A percentile compares a stretch with the other conserved stretches of the same genome.
phyloP scores from a whole-genome alignment of 30 jellyfish, hydroid and myxozoan species.

The Morbakka virulenta region DNA sequence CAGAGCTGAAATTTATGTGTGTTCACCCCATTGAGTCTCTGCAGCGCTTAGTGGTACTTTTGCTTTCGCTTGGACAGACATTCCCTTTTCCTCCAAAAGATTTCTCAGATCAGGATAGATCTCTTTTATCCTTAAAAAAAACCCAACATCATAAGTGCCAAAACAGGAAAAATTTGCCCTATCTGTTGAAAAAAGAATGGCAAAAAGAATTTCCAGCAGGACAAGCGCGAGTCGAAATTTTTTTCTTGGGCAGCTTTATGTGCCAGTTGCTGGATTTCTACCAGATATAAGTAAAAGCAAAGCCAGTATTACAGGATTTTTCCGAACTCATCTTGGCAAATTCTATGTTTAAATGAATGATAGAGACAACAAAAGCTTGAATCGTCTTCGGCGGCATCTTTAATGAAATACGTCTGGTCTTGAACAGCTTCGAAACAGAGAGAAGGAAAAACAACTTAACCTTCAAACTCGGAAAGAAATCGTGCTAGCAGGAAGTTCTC shows the following conservation, averaged over 20 bases:
- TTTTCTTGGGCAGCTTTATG: conserved; percentile 9
- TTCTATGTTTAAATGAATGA: neutral
- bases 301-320: conserved; percentile 13
- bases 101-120: too few species aligned
- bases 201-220: neutral
- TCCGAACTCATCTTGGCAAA: conserved; percentile 13
- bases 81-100: too few species aligned
- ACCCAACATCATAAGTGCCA: neutral
- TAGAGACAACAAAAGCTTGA: neutral
- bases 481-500: conserved; percentile 11
- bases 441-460: neutral
- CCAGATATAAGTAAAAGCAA: neutral
- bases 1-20: conserved; percentile 1
- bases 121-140: too few species aligned
- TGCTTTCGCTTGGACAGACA: too few species aligned
- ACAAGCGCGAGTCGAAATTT: neutral
- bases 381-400: neutral
- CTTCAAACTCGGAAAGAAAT: neutral
- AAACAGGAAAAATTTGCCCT: conserved; percentile 1
- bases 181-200: conserved; percentile 3
- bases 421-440: neutral
- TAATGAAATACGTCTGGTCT: neutral
- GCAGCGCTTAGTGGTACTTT: too few species aligned
- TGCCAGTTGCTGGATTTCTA: neutral
- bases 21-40: too few species aligned